phyloP scores from a whole-genome alignment of 2,888 invertebrate species.

The Eupithecia tripunctaria region DNA sequence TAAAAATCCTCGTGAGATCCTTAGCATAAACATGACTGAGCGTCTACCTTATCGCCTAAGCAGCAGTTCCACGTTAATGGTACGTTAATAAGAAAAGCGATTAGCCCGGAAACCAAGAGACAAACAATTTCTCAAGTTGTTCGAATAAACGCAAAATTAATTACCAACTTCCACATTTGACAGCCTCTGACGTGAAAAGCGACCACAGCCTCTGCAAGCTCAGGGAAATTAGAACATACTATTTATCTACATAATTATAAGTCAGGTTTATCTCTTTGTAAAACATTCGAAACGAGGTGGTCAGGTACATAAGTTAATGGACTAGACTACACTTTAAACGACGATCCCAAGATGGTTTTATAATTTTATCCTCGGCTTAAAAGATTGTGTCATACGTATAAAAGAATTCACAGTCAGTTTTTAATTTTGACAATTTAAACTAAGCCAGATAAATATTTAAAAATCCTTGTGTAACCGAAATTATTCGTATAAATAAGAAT shows the following conservation, averaged over 20 bases:
- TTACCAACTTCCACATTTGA: constrained; percentile 36
- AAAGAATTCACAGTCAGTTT: too few species aligned
- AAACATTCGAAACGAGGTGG: not conserved
- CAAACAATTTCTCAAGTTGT: constrained; percentile 40
- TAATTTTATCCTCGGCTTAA: too few species aligned
- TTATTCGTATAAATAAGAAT: too few species aligned
- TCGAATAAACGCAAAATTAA: constrained; percentile 42
- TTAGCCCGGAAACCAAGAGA: constrained; percentile 25
- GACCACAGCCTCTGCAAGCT: constrained; percentile 7
- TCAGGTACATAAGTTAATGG: not conserved
- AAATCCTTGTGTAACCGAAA: too few species aligned
- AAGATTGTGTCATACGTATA: too few species aligned
- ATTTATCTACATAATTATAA: not conserved
- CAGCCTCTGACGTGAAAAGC: constrained; percentile 24
- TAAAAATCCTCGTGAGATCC: not conserved
- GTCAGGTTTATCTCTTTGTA: not conserved
- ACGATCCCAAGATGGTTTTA: too few species aligned
- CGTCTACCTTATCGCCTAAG: constrained; percentile 1
- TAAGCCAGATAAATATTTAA: too few species aligned
- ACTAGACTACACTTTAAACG: too few species aligned
- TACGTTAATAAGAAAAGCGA: constrained; percentile 26
- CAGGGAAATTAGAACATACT: not conserved
- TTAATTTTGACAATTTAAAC: too few species aligned
- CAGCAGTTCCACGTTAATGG: constrained; percentile 1
- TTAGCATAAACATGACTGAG: not conserved